Base-by-base conservation (phyloP, 2,797 vertebrate genomes). In the Otolemur crassicaudatus region DNA sequence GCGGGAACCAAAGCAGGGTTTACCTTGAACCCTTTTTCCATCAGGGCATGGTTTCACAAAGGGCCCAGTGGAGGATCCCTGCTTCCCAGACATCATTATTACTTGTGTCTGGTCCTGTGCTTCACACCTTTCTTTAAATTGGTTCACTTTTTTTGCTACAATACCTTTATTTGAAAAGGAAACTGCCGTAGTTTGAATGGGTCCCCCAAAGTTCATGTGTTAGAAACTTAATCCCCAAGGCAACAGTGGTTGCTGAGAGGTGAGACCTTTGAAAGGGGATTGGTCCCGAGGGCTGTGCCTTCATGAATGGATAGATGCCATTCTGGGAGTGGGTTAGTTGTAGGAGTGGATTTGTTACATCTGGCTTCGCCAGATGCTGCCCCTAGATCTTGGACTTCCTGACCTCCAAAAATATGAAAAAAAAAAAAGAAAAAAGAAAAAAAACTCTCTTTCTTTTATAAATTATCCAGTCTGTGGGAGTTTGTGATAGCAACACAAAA, bases 31-130 rank as follows among this genome's bases (percentile, higher is more conserved):
- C 19, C 7, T 53, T 56, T 53, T 58, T 60, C n/a, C 6, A 2
- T 20, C 31, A 7, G 1, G 40, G 49, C 49, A 60, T 40, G 7
- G 3, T 29, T 49, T 87, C 65, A 40, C 20, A 27, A 22, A 56
- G 82, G 29, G 19, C 56, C 40, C 20, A 22, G 4, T 0, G 49
- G n/a, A 29, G 19, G 1, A 34, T 25, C 25, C 0, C 4, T 20
- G 3, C 29, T 20, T 25, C 29, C 49, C 23, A 8, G 9, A 29
- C 9, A 16, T 29, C 0, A 0, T 16, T 2, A 16, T 4, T 34
- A 29, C 70, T 29, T 34, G 31, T 67, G 31, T 12, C 90, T 31
- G 65, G 49, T 19, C 43, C 6, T 19, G 17, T 0, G 29, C 23
- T 9, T 76, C 56, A 29, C 29, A 4, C 14, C 40, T 80, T 29